phyloP scores from a whole-genome alignment of 2,888 invertebrate species.

The Zhuqinia jingwanae region DNA sequence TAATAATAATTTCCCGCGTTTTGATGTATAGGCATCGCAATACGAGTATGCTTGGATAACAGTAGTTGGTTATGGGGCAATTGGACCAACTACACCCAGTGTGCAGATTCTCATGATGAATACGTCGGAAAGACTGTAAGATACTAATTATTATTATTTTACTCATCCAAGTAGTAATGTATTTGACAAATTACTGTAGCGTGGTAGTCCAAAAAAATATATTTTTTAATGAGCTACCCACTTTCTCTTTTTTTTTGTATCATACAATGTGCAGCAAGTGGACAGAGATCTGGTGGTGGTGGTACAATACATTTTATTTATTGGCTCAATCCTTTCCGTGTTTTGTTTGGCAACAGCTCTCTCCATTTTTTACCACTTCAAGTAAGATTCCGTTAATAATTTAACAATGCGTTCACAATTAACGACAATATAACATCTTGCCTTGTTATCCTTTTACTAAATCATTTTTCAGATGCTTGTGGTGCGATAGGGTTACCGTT shows the following conservation, averaged over 20 bases:
- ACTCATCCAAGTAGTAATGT: background rate
- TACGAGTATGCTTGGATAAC: constrained; percentile 78
- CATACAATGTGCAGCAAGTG: constrained; percentile 66
- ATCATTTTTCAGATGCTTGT: constrained; percentile 81
- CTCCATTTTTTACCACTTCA: constrained; percentile 82
- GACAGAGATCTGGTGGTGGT: constrained; percentile 77
- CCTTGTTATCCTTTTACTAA: too few relatives aligned
- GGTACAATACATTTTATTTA: constrained; percentile 81
- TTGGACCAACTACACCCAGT: constrained; percentile 80
- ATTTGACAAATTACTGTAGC: background rate
- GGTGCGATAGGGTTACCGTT: constrained; percentile 78
- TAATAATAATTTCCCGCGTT: too few relatives aligned
- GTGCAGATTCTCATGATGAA: constrained; percentile 76
- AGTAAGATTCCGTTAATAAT: constrained; percentile 80
- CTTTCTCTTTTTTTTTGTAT: too few relatives aligned
- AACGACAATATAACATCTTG: background rate
- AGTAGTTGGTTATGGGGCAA: constrained; percentile 79
- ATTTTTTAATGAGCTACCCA: too few relatives aligned
- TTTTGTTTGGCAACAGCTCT: constrained; percentile 81
- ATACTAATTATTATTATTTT: background rate
- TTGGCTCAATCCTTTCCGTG: constrained; percentile 81
- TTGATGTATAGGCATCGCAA: constrained; percentile 79
- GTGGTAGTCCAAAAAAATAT: background rate
- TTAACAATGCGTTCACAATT: background rate
- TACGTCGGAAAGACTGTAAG: constrained; percentile 56